These are phyloP conservation scores for Rhorus exstirpatorius DNA, from an alignment of 2,888 invertebrate species.

Conservation along the genomic window DNA sequence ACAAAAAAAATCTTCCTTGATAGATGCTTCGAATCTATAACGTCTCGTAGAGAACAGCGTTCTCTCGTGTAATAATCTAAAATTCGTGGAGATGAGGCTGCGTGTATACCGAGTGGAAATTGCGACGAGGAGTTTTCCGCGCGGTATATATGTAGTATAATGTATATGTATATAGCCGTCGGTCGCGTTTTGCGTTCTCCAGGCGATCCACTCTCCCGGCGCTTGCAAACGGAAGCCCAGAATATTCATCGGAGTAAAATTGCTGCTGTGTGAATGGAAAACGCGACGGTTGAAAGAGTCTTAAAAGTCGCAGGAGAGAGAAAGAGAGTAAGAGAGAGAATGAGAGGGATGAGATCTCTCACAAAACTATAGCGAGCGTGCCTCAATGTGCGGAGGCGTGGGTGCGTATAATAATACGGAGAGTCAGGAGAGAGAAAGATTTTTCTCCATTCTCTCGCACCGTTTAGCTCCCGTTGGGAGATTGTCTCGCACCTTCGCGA, in stretches of 20 bases:
- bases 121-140: conserved; percentile 57
- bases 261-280: conserved; percentile 49
- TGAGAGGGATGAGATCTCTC: conserved; percentile 26
- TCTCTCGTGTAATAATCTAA: conserved; percentile 70
- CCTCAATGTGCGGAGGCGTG: conserved; percentile 21
- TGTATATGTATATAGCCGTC: conserved; percentile 6
- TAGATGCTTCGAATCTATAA: conserved; percentile 52
- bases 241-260: conserved; percentile 57
- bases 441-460: conserved; percentile 41
- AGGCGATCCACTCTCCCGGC: conserved; percentile 18
- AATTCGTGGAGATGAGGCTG: conserved; percentile 49
- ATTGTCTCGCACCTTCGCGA: conserved; percentile 11
- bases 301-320: conserved; percentile 24
- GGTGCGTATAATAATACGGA: conserved; percentile 44
- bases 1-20: conserved; percentile 69
- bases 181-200: conserved; percentile 42
- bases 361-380: conserved; percentile 4
- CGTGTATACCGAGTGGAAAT: conserved; percentile 58
- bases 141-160: conserved; percentile 24
- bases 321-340: conserved; percentile 25
- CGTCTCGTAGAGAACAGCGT: conserved; percentile 21
- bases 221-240: conserved; percentile 49
- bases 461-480: conserved; percentile 1
- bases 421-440: conserved; percentile 32
- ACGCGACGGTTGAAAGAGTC: conserved; percentile 38